Conservation (phyloP, 2,888 invertebrate genomes). For the Hemaris fuciformis region DNA sequence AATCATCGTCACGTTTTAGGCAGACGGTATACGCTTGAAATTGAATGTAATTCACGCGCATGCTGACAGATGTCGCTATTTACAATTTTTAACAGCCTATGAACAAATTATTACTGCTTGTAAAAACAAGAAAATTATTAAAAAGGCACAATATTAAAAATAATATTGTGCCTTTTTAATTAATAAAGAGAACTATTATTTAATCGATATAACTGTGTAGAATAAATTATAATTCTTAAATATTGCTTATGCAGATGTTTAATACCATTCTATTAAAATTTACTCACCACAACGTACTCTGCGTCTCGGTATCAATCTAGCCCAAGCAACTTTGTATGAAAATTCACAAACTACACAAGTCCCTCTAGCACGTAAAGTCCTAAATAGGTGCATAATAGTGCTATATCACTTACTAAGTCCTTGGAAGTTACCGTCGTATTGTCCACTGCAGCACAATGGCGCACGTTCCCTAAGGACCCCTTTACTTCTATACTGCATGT, state of each 20-base stretch:
- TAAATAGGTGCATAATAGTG: background rate
- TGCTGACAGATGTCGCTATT: background rate
- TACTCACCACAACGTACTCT: too few relatives aligned
- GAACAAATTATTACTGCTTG: too few relatives aligned
- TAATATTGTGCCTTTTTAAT: too few relatives aligned
- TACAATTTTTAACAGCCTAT: background rate
- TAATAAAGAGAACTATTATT: too few relatives aligned
- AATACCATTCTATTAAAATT: too few relatives aligned
- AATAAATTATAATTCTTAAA: too few relatives aligned
- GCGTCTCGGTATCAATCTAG: too few relatives aligned
- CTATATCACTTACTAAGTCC: constrained; percentile 10
- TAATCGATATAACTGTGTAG: too few relatives aligned
- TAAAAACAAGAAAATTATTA: too few relatives aligned
- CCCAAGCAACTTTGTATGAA: background rate
- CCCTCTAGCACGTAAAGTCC: background rate
- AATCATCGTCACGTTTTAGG: background rate
- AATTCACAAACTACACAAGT: background rate
- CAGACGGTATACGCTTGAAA: background rate
- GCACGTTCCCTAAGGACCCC: constrained; percentile 39
- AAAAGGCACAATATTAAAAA: too few relatives aligned
- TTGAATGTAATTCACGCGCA: background rate
- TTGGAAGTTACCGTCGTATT: constrained; percentile 27
- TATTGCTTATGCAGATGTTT: too few relatives aligned
- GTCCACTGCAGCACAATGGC: constrained; percentile 41
- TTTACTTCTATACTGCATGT: constrained; percentile 42